These are phyloP conservation scores for Latrodectus hesperus DNA, from an alignment of 2,888 invertebrate species.

Conservation along the genomic window DNA sequence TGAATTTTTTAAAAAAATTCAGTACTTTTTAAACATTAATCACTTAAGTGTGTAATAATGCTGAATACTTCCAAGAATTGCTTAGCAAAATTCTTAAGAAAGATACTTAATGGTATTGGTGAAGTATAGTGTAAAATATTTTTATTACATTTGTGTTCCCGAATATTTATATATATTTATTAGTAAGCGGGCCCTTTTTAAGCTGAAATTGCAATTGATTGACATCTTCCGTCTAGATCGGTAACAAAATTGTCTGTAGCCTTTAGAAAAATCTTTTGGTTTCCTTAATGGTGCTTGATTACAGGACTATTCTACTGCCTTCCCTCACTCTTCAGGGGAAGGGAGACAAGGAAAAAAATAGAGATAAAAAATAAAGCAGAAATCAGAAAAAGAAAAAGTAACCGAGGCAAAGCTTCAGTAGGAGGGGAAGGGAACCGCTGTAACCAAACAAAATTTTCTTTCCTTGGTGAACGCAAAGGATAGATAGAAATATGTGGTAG, in stretches of 20 bases:
- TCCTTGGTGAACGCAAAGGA: conserved; percentile 23
- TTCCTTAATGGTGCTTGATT: conserved; percentile 66
- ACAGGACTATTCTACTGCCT: conserved; percentile 32
- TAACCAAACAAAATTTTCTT: conserved; percentile 60
- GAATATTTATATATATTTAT: background rate
- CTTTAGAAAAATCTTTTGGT: conserved; percentile 54
- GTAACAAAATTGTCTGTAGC: conserved; percentile 35
- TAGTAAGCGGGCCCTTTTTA: conserved; percentile 28
- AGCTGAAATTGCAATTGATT: conserved; percentile 34
- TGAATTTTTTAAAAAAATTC: too few species aligned
- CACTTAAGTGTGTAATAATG: too few species aligned
- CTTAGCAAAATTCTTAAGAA: too few species aligned
- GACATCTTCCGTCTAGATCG: conserved; percentile 31
- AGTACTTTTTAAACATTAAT: too few species aligned
- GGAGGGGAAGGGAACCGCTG: conserved; percentile 18
- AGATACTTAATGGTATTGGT: too few species aligned
- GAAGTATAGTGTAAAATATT: too few species aligned
- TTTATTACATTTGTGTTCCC: too few species aligned
- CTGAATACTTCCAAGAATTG: too few species aligned
- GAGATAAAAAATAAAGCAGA: conserved; percentile 15
- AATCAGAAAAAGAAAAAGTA: conserved; percentile 4
- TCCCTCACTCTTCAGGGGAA: conserved; percentile 4
- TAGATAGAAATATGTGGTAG: conserved; percentile 52
- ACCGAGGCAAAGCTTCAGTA: conserved; percentile 19
- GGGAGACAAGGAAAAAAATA: conserved; percentile 9